Evolutionary conservation across 2,888 invertebrate species (phyloP), one percentile per base, ranked within the genome.

Genomic region (Nasonia oneida): DNA sequence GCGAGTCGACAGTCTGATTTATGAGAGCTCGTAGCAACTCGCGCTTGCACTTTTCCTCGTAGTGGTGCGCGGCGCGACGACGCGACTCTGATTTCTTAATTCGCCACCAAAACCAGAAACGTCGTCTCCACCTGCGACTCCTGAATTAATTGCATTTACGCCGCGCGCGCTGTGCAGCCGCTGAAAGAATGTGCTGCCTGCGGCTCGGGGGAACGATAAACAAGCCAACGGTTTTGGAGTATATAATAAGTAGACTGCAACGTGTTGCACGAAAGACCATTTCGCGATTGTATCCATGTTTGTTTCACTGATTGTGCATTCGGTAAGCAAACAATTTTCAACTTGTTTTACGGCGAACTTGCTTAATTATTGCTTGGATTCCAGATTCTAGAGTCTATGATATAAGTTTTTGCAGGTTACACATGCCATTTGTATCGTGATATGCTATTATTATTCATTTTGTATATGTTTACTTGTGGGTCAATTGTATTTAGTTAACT

Each of bases 1-100:
- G 37, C 37, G 82, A 88, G 71, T 81, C 75, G 87, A 88, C 88
- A 88, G 85, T 47, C 85, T 89, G 89, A 88, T 88, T 86, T 88
- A 89, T 86, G 87, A 53, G 71, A 39, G 39, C 39, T 39, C 67
- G 67, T 0, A 67, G 67, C 14, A 67, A n/a, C 15, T n/a, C n/a
- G 33, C 71, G 71, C n/a, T 61, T n/a, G 57, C 71, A 39, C 39
- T 71, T 71, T 71, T 71, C 71, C 67, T 33, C 67, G 0, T 15
- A 12, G 29, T 67, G 33, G 29, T 29, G 67, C 42, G 29, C 14
- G 33, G 12, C 67, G 67, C 71, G 70, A 70, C 70, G 70, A 15
- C 71, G 71, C 71, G 71, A 61, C 75, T 4, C 81, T 86, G 80
- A 87, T 86, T 87, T 88, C 86, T 88, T 88, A 84, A 88, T 88